Conservation (phyloP, 2,888 invertebrate species). For the Tenthredo notha region DNA sequence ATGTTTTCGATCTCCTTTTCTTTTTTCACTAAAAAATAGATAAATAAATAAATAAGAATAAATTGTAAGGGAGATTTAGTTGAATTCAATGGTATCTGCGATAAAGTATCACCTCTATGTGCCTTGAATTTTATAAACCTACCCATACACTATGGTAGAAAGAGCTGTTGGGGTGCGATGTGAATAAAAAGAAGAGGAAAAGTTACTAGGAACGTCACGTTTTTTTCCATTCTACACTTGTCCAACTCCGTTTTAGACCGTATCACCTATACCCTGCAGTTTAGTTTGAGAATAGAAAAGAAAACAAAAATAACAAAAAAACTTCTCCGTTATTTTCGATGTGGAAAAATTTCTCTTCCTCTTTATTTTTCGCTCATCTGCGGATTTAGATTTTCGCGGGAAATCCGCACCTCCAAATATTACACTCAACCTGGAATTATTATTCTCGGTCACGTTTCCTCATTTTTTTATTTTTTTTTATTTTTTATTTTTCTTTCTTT, state of each 20-base stretch:
- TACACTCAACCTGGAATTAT: neutral
- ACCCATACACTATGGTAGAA: neutral
- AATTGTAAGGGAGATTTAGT: conserved; percentile 20
- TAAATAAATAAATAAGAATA: neutral
- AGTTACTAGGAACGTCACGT: neutral
- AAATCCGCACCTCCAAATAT: neutral
- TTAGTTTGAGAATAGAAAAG: neutral
- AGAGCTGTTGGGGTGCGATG: conserved; percentile 22
- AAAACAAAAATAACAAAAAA: neutral
- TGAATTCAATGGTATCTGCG: conserved; percentile 12
- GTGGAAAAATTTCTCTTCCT: neutral
- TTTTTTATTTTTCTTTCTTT: neutral
- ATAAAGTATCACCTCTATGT: conserved; percentile 47
- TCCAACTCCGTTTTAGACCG: conserved; percentile 15
- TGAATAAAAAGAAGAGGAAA: neutral
- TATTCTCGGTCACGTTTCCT: conserved; percentile 33
- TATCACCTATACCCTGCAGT: neutral
- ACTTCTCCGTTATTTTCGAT: neutral
- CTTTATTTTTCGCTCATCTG: neutral
- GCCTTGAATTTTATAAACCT: conserved; percentile 45
- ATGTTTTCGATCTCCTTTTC: neutral
- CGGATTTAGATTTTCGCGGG: neutral
- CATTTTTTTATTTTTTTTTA: neutral
- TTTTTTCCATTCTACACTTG: neutral
- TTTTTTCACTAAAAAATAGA: neutral